Conservation (phyloP, 2,888 invertebrate genomes). For the Fabriciana adippe region DNA sequence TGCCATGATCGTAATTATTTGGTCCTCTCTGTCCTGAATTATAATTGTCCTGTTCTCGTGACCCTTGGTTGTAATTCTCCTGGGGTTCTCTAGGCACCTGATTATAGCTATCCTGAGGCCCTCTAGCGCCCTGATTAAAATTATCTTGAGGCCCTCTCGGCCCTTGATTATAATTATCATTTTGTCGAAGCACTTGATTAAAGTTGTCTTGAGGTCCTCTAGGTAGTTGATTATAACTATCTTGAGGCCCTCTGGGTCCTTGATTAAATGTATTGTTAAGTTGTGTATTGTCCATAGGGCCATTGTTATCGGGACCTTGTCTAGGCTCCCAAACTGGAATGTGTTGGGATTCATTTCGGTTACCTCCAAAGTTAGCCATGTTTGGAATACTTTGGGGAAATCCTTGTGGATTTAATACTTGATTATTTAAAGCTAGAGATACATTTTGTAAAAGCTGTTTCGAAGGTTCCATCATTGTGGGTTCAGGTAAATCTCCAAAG, state of each 20-base stretch:
- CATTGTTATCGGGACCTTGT: conserved; percentile 23
- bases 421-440: conserved; percentile 10
- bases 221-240: conserved; percentile 29
- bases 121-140: conserved; percentile 15
- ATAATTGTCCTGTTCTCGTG: conserved; percentile 22
- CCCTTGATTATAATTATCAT: conserved; percentile 21
- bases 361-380: conserved; percentile 19
- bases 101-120: conserved; percentile 17
- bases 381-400: conserved; percentile 16
- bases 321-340: conserved; percentile 32
- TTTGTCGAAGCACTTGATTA: conserved; percentile 17
- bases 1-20: conserved; percentile 23
- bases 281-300: conserved; percentile 18
- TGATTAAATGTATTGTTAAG: conserved; percentile 25
- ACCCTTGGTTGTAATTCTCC: conserved; percentile 23
- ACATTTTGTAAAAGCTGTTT: conserved; percentile 20
- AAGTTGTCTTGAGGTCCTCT: conserved; percentile 14
- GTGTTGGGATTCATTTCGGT: conserved; percentile 12
- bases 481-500: conserved; percentile 63
- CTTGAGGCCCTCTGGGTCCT: conserved; percentile 29
- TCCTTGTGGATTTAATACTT: conserved; percentile 16
- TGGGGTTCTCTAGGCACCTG: conserved; percentile 17
- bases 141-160: conserved; percentile 19
- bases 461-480: conserved; percentile 21
- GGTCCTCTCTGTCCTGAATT: conserved; percentile 16